Evolutionary conservation across 2,888 invertebrate genomes (phyloP).

Genomic region (Clepsis dumicolana): DNA sequence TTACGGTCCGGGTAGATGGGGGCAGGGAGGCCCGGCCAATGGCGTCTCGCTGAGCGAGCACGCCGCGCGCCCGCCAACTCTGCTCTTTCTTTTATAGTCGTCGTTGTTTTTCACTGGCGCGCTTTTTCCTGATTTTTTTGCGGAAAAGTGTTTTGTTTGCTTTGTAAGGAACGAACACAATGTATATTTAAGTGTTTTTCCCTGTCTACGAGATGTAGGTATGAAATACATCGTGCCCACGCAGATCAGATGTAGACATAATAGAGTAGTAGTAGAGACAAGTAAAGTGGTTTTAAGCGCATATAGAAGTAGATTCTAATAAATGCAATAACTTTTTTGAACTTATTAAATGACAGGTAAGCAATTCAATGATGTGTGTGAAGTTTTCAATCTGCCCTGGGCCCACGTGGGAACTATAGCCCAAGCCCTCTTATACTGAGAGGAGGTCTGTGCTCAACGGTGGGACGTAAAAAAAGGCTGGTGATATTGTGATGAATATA

Average conservation of each 20-base stretch:
- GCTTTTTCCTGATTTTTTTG: conserved; percentile 81
- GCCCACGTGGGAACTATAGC: too few relatives aligned
- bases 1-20: conserved; percentile 70
- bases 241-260: too few relatives aligned
- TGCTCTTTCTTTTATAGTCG: conserved; percentile 84
- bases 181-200: conserved; percentile 77
- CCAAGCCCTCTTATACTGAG: too few relatives aligned
- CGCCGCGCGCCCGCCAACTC: conserved; percentile 79
- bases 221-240: conserved; percentile 7
- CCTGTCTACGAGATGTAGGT: conserved; percentile 45
- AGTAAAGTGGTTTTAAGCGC: neutral
- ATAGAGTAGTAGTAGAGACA: too few relatives aligned
- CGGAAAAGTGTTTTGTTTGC: conserved; percentile 82
- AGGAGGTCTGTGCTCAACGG: too few relatives aligned
- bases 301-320: too few relatives aligned
- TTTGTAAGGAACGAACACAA: conserved; percentile 77
- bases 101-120: conserved; percentile 82
- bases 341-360: too few relatives aligned
- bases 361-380: too few relatives aligned
- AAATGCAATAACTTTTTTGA: too few relatives aligned
- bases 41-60: conserved; percentile 76
- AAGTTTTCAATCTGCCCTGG: too few relatives aligned
- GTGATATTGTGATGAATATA: too few relatives aligned
- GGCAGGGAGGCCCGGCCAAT: conserved; percentile 71
- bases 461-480: too few relatives aligned